phyloP scores from a whole-genome alignment of 2,797 vertebrate species.

The Hyperoplus lanceolatus region DNA sequence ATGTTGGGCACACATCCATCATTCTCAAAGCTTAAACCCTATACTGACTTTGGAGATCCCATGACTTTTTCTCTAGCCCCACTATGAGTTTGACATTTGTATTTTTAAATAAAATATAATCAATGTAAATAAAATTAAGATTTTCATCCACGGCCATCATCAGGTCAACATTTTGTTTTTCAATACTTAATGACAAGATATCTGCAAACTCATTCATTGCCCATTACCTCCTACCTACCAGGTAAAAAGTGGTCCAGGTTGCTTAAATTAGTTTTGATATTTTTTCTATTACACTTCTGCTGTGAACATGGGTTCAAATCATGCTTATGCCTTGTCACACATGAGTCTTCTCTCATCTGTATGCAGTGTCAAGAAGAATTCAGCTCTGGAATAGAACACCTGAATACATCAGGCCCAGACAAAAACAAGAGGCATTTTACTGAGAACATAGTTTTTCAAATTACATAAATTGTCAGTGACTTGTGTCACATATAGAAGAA shows the following conservation, averaged over 20 bases:
- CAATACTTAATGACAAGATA: too few species aligned
- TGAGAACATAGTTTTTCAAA: constrained; percentile 35
- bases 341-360: constrained; percentile 10
- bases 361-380: constrained; percentile 19
- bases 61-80: too few species aligned
- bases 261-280: constrained; percentile 29
- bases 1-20: neutral
- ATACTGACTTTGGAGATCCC: neutral
- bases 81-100: neutral
- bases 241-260: neutral
- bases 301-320: constrained; percentile 9
- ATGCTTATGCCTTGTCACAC: neutral
- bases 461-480: constrained; percentile 39
- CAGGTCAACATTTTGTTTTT: neutral
- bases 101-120: neutral
- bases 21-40: neutral
- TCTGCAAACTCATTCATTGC: too few species aligned
- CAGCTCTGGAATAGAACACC: constrained; percentile 11
- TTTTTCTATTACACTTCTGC: constrained; percentile 8
- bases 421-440: constrained; percentile 33
- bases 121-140: neutral
- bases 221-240: too few species aligned
- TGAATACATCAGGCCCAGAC: constrained; percentile 4
- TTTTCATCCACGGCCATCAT: neutral
- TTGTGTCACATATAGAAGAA: constrained; percentile 34